Percentiles rank a stretch among this genome's conserved stretches.
Conservation (phyloP, 1,140 invertebrate species). For the Musca vetustissima region DNA sequence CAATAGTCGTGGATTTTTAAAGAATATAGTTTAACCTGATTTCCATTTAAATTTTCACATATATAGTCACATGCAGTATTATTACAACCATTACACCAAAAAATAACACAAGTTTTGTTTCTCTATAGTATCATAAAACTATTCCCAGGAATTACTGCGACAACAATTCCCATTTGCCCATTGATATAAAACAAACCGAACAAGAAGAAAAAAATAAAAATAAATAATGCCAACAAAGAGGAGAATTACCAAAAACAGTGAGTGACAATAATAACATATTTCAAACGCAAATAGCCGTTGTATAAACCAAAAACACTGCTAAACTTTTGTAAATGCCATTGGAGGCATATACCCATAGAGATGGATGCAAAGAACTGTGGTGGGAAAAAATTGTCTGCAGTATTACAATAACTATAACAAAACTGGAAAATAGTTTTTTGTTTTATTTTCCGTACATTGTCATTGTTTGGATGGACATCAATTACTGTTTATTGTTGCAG, state of each 20-base stretch:
- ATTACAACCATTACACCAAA: no score
- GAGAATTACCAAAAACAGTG: neutral
- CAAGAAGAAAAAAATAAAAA: no score
- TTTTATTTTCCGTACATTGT: constrained; percentile 6
- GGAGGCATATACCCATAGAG: no score
- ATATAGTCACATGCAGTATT: no score
- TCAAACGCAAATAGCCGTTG: constrained; percentile 21
- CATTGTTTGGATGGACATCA: constrained; percentile 22
- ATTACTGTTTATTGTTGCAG: constrained; percentile 23
- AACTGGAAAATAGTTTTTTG: neutral
- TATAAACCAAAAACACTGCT: neutral
- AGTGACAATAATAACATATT: constrained; percentile 21
- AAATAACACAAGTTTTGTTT: neutral
- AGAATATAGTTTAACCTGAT: no score
- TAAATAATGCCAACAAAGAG: neutral
- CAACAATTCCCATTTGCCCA: no score
- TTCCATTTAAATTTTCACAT: no score
- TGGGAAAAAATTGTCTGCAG: no score
- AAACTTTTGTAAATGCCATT: no score
- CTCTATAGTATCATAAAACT: neutral
- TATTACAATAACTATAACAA: neutral
- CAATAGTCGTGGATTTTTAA: no score
- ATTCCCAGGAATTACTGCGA: neutral
- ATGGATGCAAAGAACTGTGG: no score
- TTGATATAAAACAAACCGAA: no score